Base-by-base conservation (phyloP, 2,888 invertebrate species). In the Apotomis capreana region DNA sequence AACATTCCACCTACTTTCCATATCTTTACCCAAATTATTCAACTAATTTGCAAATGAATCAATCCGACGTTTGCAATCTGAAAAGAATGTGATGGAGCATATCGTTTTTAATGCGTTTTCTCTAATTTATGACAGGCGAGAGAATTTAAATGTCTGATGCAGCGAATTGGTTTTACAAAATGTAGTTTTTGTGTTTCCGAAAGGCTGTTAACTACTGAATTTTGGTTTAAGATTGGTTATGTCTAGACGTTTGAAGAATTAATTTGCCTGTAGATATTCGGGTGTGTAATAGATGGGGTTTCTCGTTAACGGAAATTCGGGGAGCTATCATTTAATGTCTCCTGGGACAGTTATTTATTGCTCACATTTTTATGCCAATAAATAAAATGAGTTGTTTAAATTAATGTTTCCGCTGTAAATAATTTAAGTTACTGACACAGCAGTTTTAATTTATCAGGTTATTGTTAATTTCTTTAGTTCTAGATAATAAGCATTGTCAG, bases 381-480 rank as follows among this genome's bases (percentile, higher is more conserved):
- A 60, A 68, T 46, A 55, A 49, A 61, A 55, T 10, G 36, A 57
- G 15, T 9, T 44, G 40, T 49, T 5, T 64, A 6, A 54, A 60
- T 26, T 68, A 60, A 70, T 70, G 59, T 64, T 64, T 58, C 70
- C 62, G 69, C 5, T 49, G 8, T 57, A 57, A 62, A 55, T 12
- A 69, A 51, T 61, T 55, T 46, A 62, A 49, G 15, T 37, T 15
- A 61, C 54, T 6, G 49, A 46, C 36, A 36, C 5, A 10, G 49
- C 6, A 64, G 40, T 54, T 13, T 54, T 54, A 13, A 54, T 54
- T 54, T 40, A 40, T 40, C 5, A 40, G 40, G 6, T 40, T 40
- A 4, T 40, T 6, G 3, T 40, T 6, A 40, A 2, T 40, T 40
- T 40, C 3, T 40, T 3, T 40, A 40, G 40, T 40, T 40, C 4